Conservation (phyloP, 2,797 vertebrate species). For the Falco biarmicus region DNA sequence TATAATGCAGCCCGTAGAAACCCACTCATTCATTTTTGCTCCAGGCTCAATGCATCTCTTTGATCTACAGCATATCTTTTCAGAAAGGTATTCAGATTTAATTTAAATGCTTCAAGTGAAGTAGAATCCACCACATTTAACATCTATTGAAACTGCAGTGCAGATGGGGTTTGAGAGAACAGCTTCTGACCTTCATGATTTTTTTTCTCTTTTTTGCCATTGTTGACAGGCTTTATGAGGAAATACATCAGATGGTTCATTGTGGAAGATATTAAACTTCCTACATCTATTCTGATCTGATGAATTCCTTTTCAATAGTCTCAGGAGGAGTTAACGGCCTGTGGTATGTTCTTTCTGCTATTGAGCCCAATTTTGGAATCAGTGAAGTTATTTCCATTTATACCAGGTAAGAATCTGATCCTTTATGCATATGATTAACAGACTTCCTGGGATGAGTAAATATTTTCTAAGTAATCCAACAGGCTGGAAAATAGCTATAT, state of each 20-base stretch:
- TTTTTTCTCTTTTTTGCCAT: not conserved
- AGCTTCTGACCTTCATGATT: not conserved
- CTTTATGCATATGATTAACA: not conserved
- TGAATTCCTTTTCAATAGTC: constrained; percentile 26
- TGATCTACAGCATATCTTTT: constrained; percentile 28
- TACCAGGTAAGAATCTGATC: not conserved
- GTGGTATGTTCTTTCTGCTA: not conserved
- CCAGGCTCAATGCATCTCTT: not conserved
- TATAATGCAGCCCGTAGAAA: constrained; percentile 11
- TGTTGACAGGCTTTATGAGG: constrained; percentile 21
- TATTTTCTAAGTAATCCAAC: not conserved
- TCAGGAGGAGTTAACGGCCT: not conserved
- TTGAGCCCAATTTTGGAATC: not conserved
- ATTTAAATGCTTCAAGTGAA: constrained; percentile 26
- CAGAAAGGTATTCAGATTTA: constrained; percentile 46
- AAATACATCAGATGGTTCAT: constrained; percentile 11
- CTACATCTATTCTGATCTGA: constrained; percentile 36
- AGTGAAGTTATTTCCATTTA: not conserved
- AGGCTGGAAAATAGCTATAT: not conserved
- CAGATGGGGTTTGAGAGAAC: constrained; percentile 34
- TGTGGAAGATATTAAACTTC: constrained; percentile 41
- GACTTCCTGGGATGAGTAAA: not conserved
- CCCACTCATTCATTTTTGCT: not conserved
- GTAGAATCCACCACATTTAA: constrained; percentile 1
- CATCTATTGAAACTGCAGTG: not conserved